Evolutionary conservation across 2,113 vertebrate genomes (phyloP).

Genomic region (Bettongia penicillata): DNA sequence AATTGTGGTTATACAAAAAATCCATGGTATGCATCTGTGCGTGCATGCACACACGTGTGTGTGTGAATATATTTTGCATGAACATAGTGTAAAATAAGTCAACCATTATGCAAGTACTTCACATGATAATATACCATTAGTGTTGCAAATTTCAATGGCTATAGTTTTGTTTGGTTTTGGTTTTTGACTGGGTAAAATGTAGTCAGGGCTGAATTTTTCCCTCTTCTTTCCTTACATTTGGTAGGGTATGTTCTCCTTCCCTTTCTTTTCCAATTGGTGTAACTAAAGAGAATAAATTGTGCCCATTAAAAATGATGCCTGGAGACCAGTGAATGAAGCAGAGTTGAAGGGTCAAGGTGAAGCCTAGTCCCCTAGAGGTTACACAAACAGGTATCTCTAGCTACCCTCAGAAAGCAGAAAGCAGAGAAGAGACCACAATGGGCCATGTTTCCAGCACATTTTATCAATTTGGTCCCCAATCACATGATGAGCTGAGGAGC

Average conservation of each 20-base stretch:
- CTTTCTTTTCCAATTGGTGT: not conserved
- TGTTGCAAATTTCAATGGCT: not conserved
- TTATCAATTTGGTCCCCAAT: not conserved
- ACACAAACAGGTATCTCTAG: not conserved
- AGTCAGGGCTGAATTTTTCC: not conserved
- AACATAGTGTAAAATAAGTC: not conserved
- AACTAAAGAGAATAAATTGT: not conserved
- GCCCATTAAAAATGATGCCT: not conserved
- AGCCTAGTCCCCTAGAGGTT: fast-evolving
- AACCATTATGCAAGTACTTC: not conserved
- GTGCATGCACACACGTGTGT: too few relatives aligned
- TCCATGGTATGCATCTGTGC: too few relatives aligned
- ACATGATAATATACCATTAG: not conserved
- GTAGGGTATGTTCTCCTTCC: not conserved
- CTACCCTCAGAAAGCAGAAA: not conserved
- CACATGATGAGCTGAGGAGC: not conserved
- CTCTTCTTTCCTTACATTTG: not conserved
- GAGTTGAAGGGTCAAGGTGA: not conserved
- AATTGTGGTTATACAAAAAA: not conserved
- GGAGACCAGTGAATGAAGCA: not conserved
- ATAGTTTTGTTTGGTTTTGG: too few relatives aligned
- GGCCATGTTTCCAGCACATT: not conserved
- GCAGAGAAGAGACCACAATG: not conserved
- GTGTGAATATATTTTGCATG: not conserved
- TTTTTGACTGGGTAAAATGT: not conserved